Evolutionary conservation across 2,797 vertebrate genomes (phyloP).

Genomic region (Emydoidea blandingii): DNA sequence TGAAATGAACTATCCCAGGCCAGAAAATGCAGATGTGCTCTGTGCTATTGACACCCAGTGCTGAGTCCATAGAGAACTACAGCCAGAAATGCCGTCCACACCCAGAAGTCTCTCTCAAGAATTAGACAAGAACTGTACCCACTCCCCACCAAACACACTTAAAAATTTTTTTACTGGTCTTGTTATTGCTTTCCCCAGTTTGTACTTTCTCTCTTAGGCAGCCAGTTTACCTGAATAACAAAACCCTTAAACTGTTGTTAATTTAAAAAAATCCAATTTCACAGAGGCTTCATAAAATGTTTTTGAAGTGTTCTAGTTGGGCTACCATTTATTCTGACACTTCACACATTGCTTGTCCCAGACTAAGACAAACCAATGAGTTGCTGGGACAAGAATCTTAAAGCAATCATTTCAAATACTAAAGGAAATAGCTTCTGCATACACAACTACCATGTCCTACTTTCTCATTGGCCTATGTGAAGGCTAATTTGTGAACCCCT

Average conservation of each 20-base stretch:
- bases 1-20: conserved; percentile 58
- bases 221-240: background rate
- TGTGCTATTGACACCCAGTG: conserved; percentile 53
- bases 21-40: conserved; percentile 70
- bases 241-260: fast-evolving
- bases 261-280: background rate
- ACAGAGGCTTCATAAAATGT: background rate
- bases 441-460: background rate
- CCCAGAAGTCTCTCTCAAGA: conserved; percentile 39
- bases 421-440: background rate
- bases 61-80: background rate
- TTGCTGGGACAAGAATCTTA: background rate
- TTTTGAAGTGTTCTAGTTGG: background rate
- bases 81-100: conserved; percentile 52
- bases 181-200: background rate
- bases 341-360: fast-evolving
- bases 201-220: background rate
- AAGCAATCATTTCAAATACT: background rate
- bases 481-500: conserved; percentile 9
- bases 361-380: background rate
- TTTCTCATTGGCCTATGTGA: background rate
- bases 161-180: background rate
- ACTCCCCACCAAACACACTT: background rate
- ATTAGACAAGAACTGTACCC: conserved; percentile 25
- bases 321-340: background rate